Percentiles rank a stretch among this genome's conserved stretches.
These are phyloP conservation scores for Tupaia chinensis DNA, from an alignment of 2,113 vertebrate genomes.

Conservation along the genomic window DNA sequence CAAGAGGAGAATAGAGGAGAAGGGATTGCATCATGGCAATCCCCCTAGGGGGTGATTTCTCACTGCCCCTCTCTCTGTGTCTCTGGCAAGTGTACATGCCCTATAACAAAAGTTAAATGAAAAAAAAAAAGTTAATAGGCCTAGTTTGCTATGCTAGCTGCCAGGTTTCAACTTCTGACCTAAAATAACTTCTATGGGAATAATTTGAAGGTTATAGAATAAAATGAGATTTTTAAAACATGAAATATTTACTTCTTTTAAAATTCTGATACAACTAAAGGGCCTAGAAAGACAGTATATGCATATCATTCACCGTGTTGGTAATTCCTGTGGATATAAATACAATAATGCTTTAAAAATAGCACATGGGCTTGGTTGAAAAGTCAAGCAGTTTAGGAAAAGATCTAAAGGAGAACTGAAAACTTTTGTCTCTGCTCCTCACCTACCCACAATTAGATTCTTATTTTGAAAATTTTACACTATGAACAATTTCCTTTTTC, in stretches of 20 bases:
- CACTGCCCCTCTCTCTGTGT: too few species aligned
- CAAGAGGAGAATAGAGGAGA: too few species aligned
- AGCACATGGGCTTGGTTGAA: background rate
- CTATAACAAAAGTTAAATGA: too few species aligned
- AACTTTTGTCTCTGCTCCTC: background rate
- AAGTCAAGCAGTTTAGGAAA: background rate
- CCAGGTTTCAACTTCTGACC: background rate
- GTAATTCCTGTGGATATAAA: background rate
- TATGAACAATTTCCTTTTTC: background rate
- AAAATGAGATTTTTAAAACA: background rate
- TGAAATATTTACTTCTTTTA: constrained; percentile 18
- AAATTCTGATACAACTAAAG: background rate
- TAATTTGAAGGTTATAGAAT: background rate
- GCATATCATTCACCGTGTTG: background rate
- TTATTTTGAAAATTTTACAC: background rate
- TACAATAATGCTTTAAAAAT: background rate
- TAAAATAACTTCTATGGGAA: background rate
- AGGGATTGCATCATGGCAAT: too few species aligned
- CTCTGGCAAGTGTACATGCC: too few species aligned
- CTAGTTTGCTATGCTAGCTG: background rate
- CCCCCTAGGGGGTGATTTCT: too few species aligned
- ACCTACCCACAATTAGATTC: background rate
- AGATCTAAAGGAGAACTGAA: background rate
- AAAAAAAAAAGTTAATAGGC: background rate
- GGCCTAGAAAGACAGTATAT: background rate